Evolutionary conservation across 2,888 invertebrate species (phyloP), one percentile per base, ranked within the genome.

Genomic region (Chymomyza fuscimana): DNA sequence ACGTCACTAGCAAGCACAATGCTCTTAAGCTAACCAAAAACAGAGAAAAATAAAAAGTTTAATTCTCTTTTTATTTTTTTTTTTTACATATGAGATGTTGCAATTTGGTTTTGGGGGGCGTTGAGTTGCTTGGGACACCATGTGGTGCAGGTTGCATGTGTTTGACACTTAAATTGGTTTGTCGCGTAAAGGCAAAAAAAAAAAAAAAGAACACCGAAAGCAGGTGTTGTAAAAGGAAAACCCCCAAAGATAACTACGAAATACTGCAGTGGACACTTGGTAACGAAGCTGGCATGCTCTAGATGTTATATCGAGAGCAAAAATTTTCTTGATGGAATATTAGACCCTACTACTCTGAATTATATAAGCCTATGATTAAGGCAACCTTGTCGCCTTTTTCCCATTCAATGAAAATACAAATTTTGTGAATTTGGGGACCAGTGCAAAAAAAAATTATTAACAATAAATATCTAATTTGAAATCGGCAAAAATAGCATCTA

Each of bases 81-180:
- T 10, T 46, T 46, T 46, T 46, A 46, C 40, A 46, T 46, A 46
- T 1, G 32, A 32, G 32, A 46, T 12, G 40, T 46, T 46, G 40
- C 40, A 46, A 46, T 46, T 46, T 46, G 40, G 2, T 7, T 12
- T 12, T 46, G 51, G 51, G 5, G 54, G 5, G 15, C 0, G 54
- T 10, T 15, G 16, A 16, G 15, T 52, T 52, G 12, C 19, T n/a
- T 46, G 40, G 4, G 54, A 54, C 54, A 7, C 7, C 54, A 52
- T 22, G 54, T 22, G 54, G 54, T 54, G 54, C 54, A 25, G 58
- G 5, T 16, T 25, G 58, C 25, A 58, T 58, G 58, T 58, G 29
- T 58, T 73, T 86, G 85, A 86, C 85, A 86, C 87, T 79, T 82
- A 82, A 86, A 86, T 87, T 86, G 85, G 82, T 86, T 83, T 76